Base-by-base conservation (phyloP, 2,113 vertebrate species). In the Tetraodon nigroviridis region DNA sequence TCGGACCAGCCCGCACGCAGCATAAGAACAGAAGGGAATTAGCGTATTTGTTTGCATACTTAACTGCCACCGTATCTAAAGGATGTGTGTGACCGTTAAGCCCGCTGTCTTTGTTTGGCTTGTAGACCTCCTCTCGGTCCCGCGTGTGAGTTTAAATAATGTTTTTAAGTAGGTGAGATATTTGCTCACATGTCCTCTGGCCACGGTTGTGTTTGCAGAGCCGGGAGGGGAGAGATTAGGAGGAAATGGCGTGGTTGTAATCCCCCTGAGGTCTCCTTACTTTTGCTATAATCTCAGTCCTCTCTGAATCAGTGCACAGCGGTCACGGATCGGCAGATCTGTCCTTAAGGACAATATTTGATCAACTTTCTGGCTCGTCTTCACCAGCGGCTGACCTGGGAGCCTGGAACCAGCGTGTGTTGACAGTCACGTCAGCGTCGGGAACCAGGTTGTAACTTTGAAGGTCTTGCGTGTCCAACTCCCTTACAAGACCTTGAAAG, bases 161-260 rank as follows among this genome's bases (percentile, higher is more conserved):
- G 57, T 75, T 69, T 56, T 49, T 64, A 69, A 79, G 73, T 57
- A 60, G 49, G 48, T 75, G 58, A 62, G 42, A 68, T 77, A 67
- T 79, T 77, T 65, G 52, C 60, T 67, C 63, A 55, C 10, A 37
- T 70, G 66, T 55, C 58, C 16, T 10, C 44, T 48, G n/a, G 47
- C 24, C 3, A 3, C 58, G 63, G 54, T 20, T 55, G 59, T 75
- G 56, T 57, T 49, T 67, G 49, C n/a, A 4, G 24, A 50, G 42
- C 62, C 19, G 13, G 48, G 42, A 54, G 51, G 41, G 53, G 51
- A 64, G 32, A 51, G 51, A 67, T 32, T 29, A 10, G 44, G 48
- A 74, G 64, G 61, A 69, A 76, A 58, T 69, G 21, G 52, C 50
- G 37, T 45, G 1, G 29, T 47, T 32, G 51, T 61, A 37, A 48